Base-by-base conservation (phyloP, 2,888 invertebrate species). In the Melinaea menophilus region DNA sequence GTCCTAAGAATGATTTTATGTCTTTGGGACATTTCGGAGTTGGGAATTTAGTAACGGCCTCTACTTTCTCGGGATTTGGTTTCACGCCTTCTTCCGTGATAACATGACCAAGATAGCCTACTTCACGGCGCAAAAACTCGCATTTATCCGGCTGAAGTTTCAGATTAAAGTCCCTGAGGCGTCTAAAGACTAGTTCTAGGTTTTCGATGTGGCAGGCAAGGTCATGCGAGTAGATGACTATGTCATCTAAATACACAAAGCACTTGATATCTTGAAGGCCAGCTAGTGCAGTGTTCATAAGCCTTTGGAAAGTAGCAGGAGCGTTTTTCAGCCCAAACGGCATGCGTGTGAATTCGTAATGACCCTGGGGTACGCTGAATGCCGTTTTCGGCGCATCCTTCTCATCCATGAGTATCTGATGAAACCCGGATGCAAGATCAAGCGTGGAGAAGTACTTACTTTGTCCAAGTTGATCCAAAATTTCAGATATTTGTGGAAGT, bases 71-170 rank as follows among this genome's bases (percentile, higher is more conserved):
- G 0, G 72, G 71, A 34, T 75, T 73, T 0, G 74, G 75, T 60
- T 75, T 74, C 4, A 75, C 57, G 5, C 75, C 74, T 2, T 75
- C 71, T 13, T 51, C 65, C 34, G 64, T 68, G 4, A 75, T 75
- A 0, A 69, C 58, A 55, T 76, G 74, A 0, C 77, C 74, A 48
- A 71, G 54, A 34, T 67, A 69, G 2, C 62, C 56, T 7, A 66
- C 66, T 58, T 69, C 65, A 31, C 54, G 47, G 56, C 58, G 58
- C 73, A 69, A 57, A 46, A 67, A 69, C 59, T 75, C 73, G 0
- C 71, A 75, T 11, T 75, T 75, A 45, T 75, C 71, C 67, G 72
- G 67, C 33, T 73, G 73, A 9, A 73, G 71, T 64, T 76, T 73
- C 34, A 75, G 73, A 54, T 73, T 75, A 0, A 69, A 68, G 5